Percentiles rank a stretch among this genome's conserved stretches.
These are phyloP conservation scores for Lamellibrachia columna DNA, from an alignment of 2,888 invertebrate species.

Conservation along the genomic window DNA sequence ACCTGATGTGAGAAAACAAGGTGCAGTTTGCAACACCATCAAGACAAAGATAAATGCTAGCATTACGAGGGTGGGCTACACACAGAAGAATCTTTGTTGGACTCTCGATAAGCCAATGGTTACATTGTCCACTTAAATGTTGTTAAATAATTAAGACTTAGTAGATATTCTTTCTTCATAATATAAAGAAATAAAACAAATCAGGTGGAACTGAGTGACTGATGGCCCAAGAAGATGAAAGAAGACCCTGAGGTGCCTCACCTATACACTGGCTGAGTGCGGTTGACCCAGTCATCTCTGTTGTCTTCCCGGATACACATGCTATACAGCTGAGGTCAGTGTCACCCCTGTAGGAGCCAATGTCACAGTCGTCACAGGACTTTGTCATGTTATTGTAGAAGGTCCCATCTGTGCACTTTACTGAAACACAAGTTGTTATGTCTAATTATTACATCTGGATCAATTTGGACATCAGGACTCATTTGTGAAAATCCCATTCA, in stretches of 20 bases:
- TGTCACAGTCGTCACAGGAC: slow-evolving; percentile 14
- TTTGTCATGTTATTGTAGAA: neutral
- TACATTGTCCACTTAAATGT: too few species aligned
- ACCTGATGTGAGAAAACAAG: too few species aligned
- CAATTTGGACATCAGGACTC: neutral
- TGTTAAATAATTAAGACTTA: too few species aligned
- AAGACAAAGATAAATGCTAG: too few species aligned
- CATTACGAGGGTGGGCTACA: too few species aligned
- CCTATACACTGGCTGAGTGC: neutral
- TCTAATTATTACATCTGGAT: neutral
- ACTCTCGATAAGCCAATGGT: too few species aligned
- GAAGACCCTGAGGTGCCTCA: neutral
- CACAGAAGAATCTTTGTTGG: too few species aligned
- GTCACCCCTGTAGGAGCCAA: neutral
- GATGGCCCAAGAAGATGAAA: neutral
- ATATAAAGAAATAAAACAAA: too few species aligned
- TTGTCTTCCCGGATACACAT: neutral
- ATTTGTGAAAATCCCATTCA: neutral
- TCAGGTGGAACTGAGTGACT: too few species aligned
- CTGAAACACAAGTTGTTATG: neutral
- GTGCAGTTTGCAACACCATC: too few species aligned
- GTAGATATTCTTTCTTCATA: too few species aligned
- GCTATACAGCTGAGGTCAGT: neutral
- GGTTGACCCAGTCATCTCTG: neutral
- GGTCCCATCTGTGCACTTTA: neutral